Evolutionary conservation across 2,113 vertebrate genomes (phyloP).

Genomic region (Myrmecobius fasciatus): DNA sequence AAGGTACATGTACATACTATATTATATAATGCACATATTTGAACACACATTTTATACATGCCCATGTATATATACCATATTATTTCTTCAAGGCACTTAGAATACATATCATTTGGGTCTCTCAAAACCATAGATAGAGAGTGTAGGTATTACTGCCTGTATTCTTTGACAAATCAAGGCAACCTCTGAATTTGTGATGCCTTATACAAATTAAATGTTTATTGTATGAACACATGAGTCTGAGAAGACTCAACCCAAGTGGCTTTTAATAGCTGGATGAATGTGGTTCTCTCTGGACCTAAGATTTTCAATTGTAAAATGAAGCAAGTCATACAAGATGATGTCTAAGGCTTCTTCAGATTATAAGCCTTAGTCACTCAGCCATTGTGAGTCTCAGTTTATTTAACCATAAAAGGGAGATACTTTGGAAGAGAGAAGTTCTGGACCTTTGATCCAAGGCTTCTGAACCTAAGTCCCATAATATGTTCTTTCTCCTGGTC

Average conservation of each 20-base stretch:
- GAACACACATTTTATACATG: not conserved
- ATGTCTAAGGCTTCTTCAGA: not conserved
- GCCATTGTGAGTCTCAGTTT: not conserved
- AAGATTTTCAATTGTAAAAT: not conserved
- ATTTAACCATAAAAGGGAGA: not conserved
- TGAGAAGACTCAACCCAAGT: not conserved
- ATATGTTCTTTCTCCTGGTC: not conserved
- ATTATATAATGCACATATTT: not conserved
- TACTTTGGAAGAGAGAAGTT: not conserved
- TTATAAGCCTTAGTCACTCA: not conserved
- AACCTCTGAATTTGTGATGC: not conserved
- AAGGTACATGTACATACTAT: not conserved
- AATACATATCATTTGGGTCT: not conserved
- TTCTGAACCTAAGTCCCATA: accelerated
- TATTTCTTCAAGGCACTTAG: not conserved
- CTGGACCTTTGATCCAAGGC: not conserved
- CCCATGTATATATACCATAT: not conserved
- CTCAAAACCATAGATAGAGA: not conserved
- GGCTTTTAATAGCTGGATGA: not conserved
- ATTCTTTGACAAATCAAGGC: not conserved
- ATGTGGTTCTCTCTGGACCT: not conserved
- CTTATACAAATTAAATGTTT: not conserved
- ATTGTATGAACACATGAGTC: not conserved
- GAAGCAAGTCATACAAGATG: not conserved
- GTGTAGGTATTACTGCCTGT: not conserved